Evolutionary conservation across 2,113 vertebrate species (phyloP), one percentile per base, ranked within the genome.

Genomic region (Neodontobutis hainanensis): DNA sequence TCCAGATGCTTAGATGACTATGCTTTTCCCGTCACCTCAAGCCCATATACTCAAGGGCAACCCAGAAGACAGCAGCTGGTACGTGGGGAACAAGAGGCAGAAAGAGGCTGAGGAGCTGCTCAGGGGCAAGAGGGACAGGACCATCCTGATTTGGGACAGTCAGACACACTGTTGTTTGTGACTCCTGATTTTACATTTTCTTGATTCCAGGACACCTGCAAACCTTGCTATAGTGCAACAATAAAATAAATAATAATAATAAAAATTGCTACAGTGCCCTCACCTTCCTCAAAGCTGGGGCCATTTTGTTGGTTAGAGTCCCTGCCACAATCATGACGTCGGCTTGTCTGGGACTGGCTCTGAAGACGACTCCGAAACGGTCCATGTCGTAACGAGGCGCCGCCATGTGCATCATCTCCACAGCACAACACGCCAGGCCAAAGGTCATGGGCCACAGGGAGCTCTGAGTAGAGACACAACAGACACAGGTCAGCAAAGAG

Each of bases 321-420:
- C 96, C 96, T 0, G 97, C 97, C 65, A 99, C 97, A 0, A 98
- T 99, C 97, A 99, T 99, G 73, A 98, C 95, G 0, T 99, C 97
- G 0, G 96, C 69, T 82, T 99, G 97, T 8, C 97, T 91, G 0
- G 97, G 97, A 58, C 95, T 98, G 5, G 96, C 96, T 0, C 96
- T 93, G 73, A 99, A 99, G 51, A 99, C 96, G 4, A 99, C 95
- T 0, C 97, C 96, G 0, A 99, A 99, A 3, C 97, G 94, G 62
- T 99, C 97, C 96, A 98, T 99, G 91, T 99, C 97, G 0, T 98
- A 99, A 58, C 96, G 96, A 0, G 96, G 96, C 0, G 97, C 96
- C 0, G 96, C 96, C 96, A 98, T 96, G 86, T 99, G 97, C 97
- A 99, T 99, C 97, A 99, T 98, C 86, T 99, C 97, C 78, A 99